Evolutionary conservation across 2,797 vertebrate species (phyloP).

Genomic region (Clarias platycephalus): DNA sequence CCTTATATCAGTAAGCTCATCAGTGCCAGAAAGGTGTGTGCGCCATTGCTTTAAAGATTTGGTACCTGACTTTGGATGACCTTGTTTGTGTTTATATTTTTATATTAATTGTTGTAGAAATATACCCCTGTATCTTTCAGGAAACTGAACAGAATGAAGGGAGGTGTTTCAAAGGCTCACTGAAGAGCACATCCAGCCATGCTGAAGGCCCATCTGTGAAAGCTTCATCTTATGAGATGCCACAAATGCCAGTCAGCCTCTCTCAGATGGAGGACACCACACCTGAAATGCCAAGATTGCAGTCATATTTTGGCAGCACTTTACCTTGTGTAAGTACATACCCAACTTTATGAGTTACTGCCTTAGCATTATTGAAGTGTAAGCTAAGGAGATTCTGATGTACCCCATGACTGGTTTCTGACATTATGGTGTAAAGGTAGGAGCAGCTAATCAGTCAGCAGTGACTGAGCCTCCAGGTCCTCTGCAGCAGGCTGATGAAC

Average conservation of each 20-base stretch:
- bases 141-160: constrained; percentile 31
- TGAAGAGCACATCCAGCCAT: constrained; percentile 17
- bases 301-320: constrained; percentile 64
- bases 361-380: background rate
- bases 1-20: constrained; percentile 69
- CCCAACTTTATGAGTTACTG: background rate
- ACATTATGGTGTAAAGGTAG: constrained; percentile 9
- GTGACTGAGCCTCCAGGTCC: constrained; percentile 26
- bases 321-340: constrained; percentile 62
- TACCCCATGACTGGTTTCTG: constrained; percentile 5
- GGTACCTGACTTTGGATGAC: background rate
- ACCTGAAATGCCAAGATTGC: constrained; percentile 70
- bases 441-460: constrained; percentile 32
- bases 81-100: background rate
- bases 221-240: constrained; percentile 47
- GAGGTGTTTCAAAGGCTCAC: background rate
- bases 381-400: background rate
- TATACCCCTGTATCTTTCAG: constrained; percentile 42
- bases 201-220: constrained; percentile 33
- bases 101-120: background rate
- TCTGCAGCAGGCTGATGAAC: constrained; percentile 59
- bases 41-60: background rate
- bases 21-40: constrained; percentile 69
- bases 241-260: constrained; percentile 44
- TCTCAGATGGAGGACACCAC: constrained; percentile 50